Evolutionary conservation across 1,140 invertebrate genomes (phyloP).

Genomic region (Drosophila nikananu): DNA sequence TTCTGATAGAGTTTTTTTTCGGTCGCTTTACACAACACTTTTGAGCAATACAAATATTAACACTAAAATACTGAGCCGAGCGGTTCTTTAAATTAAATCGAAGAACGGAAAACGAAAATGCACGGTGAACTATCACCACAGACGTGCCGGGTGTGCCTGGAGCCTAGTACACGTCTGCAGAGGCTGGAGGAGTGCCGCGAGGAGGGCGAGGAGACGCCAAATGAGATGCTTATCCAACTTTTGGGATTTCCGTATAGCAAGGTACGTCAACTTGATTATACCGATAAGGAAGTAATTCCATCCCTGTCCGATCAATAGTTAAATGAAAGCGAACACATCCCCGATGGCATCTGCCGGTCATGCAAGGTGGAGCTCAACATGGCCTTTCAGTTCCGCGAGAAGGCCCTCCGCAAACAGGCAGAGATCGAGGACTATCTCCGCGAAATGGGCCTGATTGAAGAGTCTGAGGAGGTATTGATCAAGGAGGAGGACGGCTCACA

Average conservation of each 20-base stretch:
- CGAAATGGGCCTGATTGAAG: constrained; percentile 59
- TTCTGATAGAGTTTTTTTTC: constrained; percentile 46
- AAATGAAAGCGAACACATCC: constrained; percentile 65
- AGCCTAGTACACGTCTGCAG: constrained; percentile 58
- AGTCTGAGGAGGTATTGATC: constrained; percentile 54
- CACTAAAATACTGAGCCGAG: constrained; percentile 71
- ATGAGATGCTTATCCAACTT: constrained; percentile 75
- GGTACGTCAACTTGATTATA: constrained; percentile 20
- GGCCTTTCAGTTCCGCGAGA: constrained; percentile 78
- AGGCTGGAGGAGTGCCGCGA: constrained; percentile 70
- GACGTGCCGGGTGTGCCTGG: constrained; percentile 74
- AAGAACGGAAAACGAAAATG: constrained; percentile 40
- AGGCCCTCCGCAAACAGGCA: constrained; percentile 64
- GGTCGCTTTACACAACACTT: constrained; percentile 79
- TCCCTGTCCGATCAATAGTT: constrained; percentile 30
- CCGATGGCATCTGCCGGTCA: constrained; percentile 71
- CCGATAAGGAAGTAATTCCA: neutral
- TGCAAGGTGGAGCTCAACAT: constrained; percentile 79
- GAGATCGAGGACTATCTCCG: constrained; percentile 63
- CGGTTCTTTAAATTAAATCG: constrained; percentile 66
- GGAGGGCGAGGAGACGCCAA: constrained; percentile 78
- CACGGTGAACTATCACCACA: constrained; percentile 70
- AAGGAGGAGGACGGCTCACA: constrained; percentile 58
- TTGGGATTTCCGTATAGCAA: constrained; percentile 69
- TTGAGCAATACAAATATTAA: constrained; percentile 66